phyloP scores from a whole-genome alignment of 2,888 invertebrate genomes.

The Drosophila testacea region DNA sequence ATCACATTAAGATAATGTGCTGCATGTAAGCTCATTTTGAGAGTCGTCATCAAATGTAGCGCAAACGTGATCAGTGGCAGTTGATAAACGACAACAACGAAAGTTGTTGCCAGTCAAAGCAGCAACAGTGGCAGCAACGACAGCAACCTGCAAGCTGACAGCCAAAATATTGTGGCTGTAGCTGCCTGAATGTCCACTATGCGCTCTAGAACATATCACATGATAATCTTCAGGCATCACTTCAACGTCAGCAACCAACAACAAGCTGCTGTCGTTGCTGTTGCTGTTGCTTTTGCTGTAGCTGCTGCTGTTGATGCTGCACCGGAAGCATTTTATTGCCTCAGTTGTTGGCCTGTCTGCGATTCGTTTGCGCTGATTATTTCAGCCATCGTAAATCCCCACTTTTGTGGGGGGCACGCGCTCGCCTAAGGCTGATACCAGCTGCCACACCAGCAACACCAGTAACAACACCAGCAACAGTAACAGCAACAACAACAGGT shows the following conservation, averaged over 20 bases:
- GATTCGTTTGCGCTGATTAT: constrained; percentile 79
- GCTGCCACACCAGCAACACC: constrained; percentile 46
- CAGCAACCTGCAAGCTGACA: constrained; percentile 54
- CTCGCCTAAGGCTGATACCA: constrained; percentile 56
- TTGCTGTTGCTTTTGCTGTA: constrained; percentile 41
- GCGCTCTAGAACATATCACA: constrained; percentile 77
- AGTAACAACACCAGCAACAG: constrained; percentile 40
- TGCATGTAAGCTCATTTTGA: constrained; percentile 69
- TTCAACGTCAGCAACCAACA: constrained; percentile 65
- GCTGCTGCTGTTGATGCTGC: constrained; percentile 60
- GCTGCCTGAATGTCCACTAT: constrained; percentile 47
- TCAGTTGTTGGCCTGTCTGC: constrained; percentile 62
- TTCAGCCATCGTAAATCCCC: constrained; percentile 71
- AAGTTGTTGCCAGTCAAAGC: constrained; percentile 40
- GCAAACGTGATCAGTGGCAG: constrained; percentile 61
- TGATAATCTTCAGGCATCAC: constrained; percentile 82
- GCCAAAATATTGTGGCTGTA: constrained; percentile 62
- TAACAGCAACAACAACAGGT: constrained; percentile 41
- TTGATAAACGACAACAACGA: constrained; percentile 76
- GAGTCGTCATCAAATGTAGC: constrained; percentile 74
- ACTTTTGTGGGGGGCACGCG: constrained; percentile 79
- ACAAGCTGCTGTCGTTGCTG: constrained; percentile 51
- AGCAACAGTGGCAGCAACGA: constrained; percentile 42
- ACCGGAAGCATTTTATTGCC: constrained; percentile 81
- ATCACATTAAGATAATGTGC: constrained; percentile 80